Evolutionary conservation across 2,797 vertebrate genomes (phyloP).

Genomic region (Rhynchotus rufescens): DNA sequence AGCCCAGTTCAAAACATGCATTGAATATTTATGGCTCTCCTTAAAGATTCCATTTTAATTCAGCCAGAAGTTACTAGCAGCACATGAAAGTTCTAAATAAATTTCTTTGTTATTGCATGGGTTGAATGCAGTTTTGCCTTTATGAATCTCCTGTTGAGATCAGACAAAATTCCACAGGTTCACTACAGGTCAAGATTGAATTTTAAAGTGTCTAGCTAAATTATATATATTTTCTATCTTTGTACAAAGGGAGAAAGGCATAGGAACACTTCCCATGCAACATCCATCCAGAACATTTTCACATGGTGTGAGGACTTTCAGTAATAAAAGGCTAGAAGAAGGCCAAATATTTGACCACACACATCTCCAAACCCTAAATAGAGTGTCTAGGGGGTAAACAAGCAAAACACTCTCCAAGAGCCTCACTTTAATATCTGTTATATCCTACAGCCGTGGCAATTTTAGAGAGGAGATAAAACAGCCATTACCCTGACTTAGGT

Average conservation of each 20-base stretch:
- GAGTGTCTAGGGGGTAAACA: rapidly evolving
- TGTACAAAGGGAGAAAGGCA: background rate
- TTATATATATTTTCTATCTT: background rate
- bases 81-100: background rate
- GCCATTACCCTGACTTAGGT: background rate
- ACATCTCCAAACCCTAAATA: background rate
- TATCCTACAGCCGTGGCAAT: background rate
- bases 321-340: background rate
- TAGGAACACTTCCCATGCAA: background rate
- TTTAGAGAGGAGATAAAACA: background rate
- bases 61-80: background rate
- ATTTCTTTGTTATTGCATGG: background rate
- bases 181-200: background rate
- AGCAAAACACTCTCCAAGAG: background rate
- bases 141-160: background rate
- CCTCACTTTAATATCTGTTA: background rate
- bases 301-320: background rate
- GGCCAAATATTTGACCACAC: background rate
- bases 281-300: background rate
- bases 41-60: background rate
- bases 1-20: background rate
- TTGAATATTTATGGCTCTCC: background rate
- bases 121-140: background rate
- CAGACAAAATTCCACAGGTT: background rate
- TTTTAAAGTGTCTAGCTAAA: background rate